Conservation (phyloP, 2,797 vertebrate species). For the Rhinatrema bivittatum region DNA sequence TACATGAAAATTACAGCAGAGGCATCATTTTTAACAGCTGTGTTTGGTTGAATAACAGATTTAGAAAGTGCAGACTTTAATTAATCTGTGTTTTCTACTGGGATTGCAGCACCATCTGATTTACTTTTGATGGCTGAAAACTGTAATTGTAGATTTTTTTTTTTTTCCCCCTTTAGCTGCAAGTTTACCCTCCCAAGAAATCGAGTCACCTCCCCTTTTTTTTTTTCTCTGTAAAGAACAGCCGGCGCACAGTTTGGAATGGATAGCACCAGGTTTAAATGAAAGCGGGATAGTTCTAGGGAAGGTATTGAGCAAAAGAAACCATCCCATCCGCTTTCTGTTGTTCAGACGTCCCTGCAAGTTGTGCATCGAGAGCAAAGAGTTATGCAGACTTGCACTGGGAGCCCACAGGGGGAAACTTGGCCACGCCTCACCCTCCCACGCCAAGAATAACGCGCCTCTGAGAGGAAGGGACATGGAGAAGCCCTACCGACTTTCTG, state of each 20-base stretch:
- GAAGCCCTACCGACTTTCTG: too few relatives aligned
- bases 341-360: too few relatives aligned
- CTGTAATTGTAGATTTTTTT: conserved; percentile 51
- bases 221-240: too few relatives aligned
- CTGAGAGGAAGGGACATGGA: too few relatives aligned
- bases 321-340: too few relatives aligned
- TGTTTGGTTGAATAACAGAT: conserved; percentile 62
- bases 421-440: too few relatives aligned
- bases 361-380: too few relatives aligned
- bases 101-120: conserved; percentile 61
- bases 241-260: conserved; percentile 4
- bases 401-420: too few relatives aligned
- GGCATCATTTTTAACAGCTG: conserved; percentile 57
- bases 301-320: not conserved
- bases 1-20: conserved; percentile 43
- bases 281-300: not conserved
- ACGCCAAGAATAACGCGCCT: too few relatives aligned
- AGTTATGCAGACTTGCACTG: too few relatives aligned
- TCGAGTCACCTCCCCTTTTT: conserved; percentile 35
- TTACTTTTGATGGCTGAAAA: conserved; percentile 58
- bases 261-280: not conserved
- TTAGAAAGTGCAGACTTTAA: conserved; percentile 64
- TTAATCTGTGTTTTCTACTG: conserved; percentile 64
- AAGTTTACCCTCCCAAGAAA: conserved; percentile 44
- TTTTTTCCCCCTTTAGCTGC: conserved; percentile 21